phyloP scores from a whole-genome alignment of 2,113 vertebrate species.

The Bubo blakistoni region DNA sequence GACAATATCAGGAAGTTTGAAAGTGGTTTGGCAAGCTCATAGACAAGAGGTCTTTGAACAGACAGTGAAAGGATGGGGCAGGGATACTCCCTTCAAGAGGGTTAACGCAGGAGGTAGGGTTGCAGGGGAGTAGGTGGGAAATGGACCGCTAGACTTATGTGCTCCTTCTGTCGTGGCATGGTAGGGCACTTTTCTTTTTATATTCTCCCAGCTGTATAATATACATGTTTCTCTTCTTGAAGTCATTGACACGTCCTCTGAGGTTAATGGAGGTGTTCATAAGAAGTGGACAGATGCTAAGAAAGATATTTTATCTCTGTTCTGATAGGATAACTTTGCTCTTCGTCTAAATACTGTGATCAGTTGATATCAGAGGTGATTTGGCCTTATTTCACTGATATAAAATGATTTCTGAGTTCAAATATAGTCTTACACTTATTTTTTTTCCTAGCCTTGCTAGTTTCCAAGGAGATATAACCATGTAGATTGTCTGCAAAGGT shows the following conservation, averaged over 20 bases:
- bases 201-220: neutral
- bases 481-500: conserved; percentile 44
- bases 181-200: neutral
- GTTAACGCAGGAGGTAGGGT: neutral
- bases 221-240: neutral
- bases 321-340: neutral
- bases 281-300: neutral
- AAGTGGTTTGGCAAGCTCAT: neutral
- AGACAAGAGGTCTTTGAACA: neutral
- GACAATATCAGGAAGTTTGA: neutral
- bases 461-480: conserved; percentile 55
- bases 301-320: neutral
- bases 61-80: neutral
- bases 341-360: neutral
- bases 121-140: neutral
- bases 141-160: neutral
- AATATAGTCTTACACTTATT: neutral
- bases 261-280: neutral
- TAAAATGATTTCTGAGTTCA: neutral
- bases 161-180: neutral
- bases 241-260: neutral
- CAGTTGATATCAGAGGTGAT: neutral
- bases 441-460: conserved; percentile 7
- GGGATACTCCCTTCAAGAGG: neutral
- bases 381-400: neutral